Evolutionary conservation across 2,113 vertebrate species (phyloP), one percentile per base, ranked within the genome.

Genomic region (Tringa solitaria): DNA sequence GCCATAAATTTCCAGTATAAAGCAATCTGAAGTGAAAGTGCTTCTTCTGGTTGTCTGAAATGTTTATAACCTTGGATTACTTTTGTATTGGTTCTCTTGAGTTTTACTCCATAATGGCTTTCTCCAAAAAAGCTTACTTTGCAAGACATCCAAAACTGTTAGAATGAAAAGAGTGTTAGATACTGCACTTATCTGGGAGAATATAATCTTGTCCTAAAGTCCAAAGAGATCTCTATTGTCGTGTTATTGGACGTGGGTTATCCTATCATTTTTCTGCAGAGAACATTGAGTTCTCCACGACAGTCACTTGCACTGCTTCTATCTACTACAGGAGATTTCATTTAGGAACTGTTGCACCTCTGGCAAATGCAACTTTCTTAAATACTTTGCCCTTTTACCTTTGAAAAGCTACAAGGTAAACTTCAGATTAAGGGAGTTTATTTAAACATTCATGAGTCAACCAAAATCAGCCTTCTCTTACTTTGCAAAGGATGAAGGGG

Each of bases 1-100:
- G 53, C 39, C 21, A 6, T 30, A 23, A 0, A 1, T 78, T 75
- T 73, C 30, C 35, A 17, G 1, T 56, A 8, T n/a, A 70, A 78
- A 54, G 26, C 48, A 70, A 3, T 74, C 43, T 63, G 26, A 74
- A 51, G 15, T 63, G 35, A 17, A 94, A 63, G 39, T 32, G 8
- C 17, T 67, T 21, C 63, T 83, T 85, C 26, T 78, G 22, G 30
- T 90, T 37, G 23, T 56, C 30, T 70, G 68, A 84, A 90, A 33
- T 41, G 46, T 74, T 89, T 63, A 5, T 83, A 68, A 84, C 43
- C 11, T 59, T 81, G 53, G 33, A 48, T 81, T 81, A 21, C 12
- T 77, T 5, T 51, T 61, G 11, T 87, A 27, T 67, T 88, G 84
- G 39, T 51, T 77, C 14, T 7, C 2, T 27, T 28, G 37, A 50